A percentile compares a stretch with the other conserved stretches of the same genome.
Conservation (phyloP, 2,113 vertebrate genomes). For the Hippocampus barbouri region DNA sequence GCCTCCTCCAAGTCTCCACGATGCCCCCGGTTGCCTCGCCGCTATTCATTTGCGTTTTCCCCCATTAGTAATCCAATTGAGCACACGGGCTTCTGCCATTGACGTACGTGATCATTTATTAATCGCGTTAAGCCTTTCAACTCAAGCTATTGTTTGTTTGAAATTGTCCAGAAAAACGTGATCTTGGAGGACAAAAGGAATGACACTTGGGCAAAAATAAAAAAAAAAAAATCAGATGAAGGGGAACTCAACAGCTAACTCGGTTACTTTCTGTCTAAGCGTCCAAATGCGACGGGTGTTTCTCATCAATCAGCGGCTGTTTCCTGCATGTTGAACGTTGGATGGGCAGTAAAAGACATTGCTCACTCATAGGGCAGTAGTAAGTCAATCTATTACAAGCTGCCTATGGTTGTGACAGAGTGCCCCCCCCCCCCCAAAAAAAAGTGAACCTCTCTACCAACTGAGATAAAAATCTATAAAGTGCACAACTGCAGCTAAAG, state of each 20-base stretch:
- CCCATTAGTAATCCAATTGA: conserved; percentile 64
- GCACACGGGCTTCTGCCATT: conserved; percentile 50
- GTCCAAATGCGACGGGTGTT: conserved; percentile 2
- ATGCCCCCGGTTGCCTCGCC: conserved; percentile 35
- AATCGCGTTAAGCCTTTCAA: conserved; percentile 52
- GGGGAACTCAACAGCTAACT: conserved; percentile 15
- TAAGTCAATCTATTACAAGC: conserved; percentile 51
- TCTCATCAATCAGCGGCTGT: conserved; percentile 10
- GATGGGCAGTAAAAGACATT: conserved; percentile 22
- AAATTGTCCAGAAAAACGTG: conserved; percentile 26
- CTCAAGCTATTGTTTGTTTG: conserved; percentile 48
- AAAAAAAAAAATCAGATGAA: conserved; percentile 5
- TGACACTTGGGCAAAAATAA: conserved; percentile 19
- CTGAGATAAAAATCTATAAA: conserved; percentile 59
- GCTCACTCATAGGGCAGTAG: conserved; percentile 21
- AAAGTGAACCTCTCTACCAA: conserved; percentile 50
- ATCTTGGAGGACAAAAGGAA: conserved; percentile 39
- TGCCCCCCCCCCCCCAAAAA: conserved; percentile 32
- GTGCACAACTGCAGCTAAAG: conserved; percentile 57
- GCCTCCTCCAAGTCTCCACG: conserved; percentile 52
- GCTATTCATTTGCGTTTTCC: conserved; percentile 50
- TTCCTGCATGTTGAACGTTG: conserved; percentile 19
- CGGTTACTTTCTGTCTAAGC: background rate
- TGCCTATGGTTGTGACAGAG: conserved; percentile 37
- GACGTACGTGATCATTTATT: conserved; percentile 48